These are phyloP conservation scores for Prunella strophiata DNA, from an alignment of 2,797 vertebrate genomes.

Conservation along the genomic window DNA sequence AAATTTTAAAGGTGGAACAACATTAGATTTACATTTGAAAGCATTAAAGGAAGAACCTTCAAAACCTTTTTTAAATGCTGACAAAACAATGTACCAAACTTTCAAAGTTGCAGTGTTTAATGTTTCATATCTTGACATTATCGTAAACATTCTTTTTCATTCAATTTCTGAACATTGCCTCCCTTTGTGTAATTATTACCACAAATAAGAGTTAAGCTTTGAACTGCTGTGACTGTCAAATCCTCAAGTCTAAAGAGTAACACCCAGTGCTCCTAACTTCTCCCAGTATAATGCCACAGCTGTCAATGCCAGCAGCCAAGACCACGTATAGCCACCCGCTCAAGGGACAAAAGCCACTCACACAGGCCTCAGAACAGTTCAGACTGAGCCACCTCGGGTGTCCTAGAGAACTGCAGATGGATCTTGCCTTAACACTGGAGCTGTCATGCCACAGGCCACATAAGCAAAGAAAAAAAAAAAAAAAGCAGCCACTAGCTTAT, in stretches of 20 bases:
- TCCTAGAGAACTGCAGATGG: neutral
- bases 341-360: neutral
- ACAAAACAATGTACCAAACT: neutral
- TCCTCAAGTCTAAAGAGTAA: neutral
- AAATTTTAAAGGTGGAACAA: neutral
- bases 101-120: neutral
- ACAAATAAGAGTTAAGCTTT: neutral
- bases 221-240: neutral
- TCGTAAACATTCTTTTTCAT: neutral
- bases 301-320: neutral
- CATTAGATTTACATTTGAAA: neutral
- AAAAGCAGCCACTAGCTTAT: neutral
- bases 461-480: neutral
- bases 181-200: neutral
- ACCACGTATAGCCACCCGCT: rapidly evolving
- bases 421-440: neutral
- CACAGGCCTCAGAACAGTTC: neutral
- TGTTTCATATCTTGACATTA: neutral
- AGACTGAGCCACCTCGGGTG: neutral
- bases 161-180: neutral
- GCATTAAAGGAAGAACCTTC: neutral
- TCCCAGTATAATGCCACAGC: neutral
- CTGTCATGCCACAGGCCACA: neutral
- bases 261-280: neutral
- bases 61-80: neutral